Evolutionary conservation across 2,888 invertebrate species (phyloP).

Genomic region (Thalpophila matura): DNA sequence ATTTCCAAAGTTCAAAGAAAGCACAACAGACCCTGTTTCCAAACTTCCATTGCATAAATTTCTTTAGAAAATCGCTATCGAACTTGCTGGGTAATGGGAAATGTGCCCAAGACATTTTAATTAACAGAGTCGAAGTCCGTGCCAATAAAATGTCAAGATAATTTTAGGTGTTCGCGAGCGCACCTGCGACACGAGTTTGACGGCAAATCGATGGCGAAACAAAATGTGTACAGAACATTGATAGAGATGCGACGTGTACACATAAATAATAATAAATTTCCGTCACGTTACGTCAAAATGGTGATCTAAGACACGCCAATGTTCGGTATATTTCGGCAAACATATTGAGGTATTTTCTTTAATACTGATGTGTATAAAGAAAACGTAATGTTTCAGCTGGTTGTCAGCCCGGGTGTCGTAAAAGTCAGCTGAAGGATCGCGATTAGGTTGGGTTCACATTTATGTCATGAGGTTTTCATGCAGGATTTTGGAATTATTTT

Average conservation of each 20-base stretch:
- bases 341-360: conserved; percentile 33
- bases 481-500: conserved; percentile 24
- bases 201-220: conserved; percentile 77
- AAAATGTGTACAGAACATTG: conserved; percentile 58
- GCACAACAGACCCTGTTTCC: conserved; percentile 12
- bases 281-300: conserved; percentile 17
- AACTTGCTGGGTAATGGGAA: conserved; percentile 56
- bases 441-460: conserved; percentile 38
- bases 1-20: conserved; percentile 39
- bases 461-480: conserved; percentile 27
- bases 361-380: conserved; percentile 9
- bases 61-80: conserved; percentile 47
- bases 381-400: conserved; percentile 29
- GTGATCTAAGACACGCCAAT: conserved; percentile 1
- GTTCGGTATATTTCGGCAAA: conserved; percentile 18
- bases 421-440: conserved; percentile 27
- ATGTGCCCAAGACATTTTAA: conserved; percentile 76
- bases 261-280: conserved; percentile 34
- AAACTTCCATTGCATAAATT: conserved; percentile 50
- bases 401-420: conserved; percentile 24
- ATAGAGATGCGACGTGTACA: conserved; percentile 37
- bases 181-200: conserved; percentile 81
- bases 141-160: conserved; percentile 84
- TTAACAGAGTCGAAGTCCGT: conserved; percentile 74
- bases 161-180: conserved; percentile 74